A percentile compares a stretch with the other conserved stretches of the same genome.
phyloP scores from a whole-genome alignment of 2,888 invertebrate genomes.

The Ornithoptera priamus region DNA sequence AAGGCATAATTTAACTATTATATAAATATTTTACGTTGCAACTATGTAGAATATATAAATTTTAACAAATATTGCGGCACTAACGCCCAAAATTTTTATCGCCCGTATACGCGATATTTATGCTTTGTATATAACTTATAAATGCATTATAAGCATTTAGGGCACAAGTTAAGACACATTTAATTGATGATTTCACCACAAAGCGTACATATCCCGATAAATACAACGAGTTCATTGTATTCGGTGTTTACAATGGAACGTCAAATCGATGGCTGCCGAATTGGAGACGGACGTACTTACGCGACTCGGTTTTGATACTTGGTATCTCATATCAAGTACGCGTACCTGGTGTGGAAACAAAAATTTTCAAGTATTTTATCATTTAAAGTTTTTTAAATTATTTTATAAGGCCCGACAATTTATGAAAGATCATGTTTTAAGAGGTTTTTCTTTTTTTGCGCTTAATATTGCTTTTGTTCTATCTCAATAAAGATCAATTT shows the following conservation, averaged over 20 bases:
- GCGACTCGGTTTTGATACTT: no score
- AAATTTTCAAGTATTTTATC: no score
- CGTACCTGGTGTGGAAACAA: no score
- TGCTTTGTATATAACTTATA: conserved; percentile 23
- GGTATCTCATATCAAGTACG: no score
- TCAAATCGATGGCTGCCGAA: conserved; percentile 33
- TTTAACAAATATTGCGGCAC: conserved; percentile 12
- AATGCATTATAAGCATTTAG: conserved; percentile 29
- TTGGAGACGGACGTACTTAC: not conserved
- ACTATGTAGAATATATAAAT: conserved; percentile 6
- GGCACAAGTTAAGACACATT: conserved; percentile 44
- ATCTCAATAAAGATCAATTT: no score
- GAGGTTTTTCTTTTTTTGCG: no score
- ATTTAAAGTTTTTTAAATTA: no score
- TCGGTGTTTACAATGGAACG: conserved; percentile 60
- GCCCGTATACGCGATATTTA: conserved; percentile 31
- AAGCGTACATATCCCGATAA: conserved; percentile 43
- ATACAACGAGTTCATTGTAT: conserved; percentile 65
- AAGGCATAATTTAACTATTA: conserved; percentile 1
- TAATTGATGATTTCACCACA: conserved; percentile 46
- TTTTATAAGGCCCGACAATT: no score
- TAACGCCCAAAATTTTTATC: conserved; percentile 51
- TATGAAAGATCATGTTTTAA: no score
- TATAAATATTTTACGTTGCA: conserved; percentile 16
- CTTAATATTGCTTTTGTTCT: no score